phyloP scores from a whole-genome alignment of 2,797 vertebrate species.

The Melanotaenia maccullochi region DNA sequence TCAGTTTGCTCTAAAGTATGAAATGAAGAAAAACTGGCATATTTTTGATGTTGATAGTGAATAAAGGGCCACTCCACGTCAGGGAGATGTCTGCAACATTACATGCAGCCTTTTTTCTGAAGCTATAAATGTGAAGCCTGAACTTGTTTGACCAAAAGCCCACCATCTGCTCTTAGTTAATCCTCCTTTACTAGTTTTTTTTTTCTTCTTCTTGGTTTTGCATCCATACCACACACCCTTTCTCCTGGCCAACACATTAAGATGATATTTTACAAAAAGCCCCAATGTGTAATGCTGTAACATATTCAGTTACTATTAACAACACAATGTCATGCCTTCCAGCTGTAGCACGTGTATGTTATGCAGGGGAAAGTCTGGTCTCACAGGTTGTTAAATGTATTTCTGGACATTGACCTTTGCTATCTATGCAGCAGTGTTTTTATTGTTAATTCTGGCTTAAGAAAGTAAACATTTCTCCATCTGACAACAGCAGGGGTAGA shows the following conservation, averaged over 20 bases:
- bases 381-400: conserved; percentile 4
- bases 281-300: not conserved
- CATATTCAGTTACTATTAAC: not conserved
- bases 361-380: not conserved
- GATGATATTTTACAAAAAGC: not conserved
- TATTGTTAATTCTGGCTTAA: conserved; percentile 4
- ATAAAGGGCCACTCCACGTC: not conserved
- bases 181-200: not conserved
- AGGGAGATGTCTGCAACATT: not conserved
- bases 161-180: not conserved
- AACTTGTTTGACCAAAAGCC: not conserved
- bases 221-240: not conserved
- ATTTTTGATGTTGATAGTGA: not conserved
- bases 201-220: not conserved
- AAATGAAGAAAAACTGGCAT: conserved; percentile 6
- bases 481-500: conserved; percentile 9
- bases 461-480: conserved; percentile 11
- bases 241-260: not conserved
- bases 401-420: conserved; percentile 11
- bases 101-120: not conserved
- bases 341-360: not conserved
- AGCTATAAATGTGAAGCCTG: not conserved
- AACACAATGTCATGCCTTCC: not conserved
- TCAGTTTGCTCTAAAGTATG: conserved; percentile 13
- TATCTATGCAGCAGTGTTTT: conserved; percentile 2